These are phyloP conservation scores for Umimayanthus chanpuru DNA, from an alignment of 92 coral and sea anemone species.

Conservation along the genomic window DNA sequence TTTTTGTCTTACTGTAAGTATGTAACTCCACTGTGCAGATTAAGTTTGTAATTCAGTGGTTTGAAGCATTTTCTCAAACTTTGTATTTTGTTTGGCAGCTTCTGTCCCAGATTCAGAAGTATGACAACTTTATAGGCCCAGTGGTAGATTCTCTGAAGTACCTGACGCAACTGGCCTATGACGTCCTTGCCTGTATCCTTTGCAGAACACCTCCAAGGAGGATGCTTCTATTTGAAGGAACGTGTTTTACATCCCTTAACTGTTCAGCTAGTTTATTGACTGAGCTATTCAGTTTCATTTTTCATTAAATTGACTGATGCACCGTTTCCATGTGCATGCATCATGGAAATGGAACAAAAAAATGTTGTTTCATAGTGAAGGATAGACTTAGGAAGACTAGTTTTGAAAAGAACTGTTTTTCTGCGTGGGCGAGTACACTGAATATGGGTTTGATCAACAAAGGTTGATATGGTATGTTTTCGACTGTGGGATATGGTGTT, in stretches of 20 bases:
- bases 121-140: constrained; percentile 97
- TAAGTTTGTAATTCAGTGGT: not conserved
- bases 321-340: too few species aligned
- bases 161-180: constrained; percentile 96
- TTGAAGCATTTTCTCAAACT: not conserved
- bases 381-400: too few species aligned
- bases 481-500: too few species aligned
- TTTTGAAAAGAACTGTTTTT: too few species aligned
- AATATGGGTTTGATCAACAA: too few species aligned
- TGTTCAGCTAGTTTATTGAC: too few species aligned
- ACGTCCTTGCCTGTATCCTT: constrained; percentile 99
- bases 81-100: constrained; percentile 58
- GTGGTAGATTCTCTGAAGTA: constrained; percentile 97
- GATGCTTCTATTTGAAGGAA: not conserved
- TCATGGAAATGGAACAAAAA: too few species aligned
- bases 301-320: too few species aligned
- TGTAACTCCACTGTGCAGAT: not conserved
- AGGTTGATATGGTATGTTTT: too few species aligned
- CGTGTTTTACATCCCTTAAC: not conserved
- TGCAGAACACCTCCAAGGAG: not conserved
- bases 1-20: not conserved
- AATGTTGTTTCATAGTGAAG: too few species aligned
- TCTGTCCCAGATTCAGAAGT: constrained; percentile 96
- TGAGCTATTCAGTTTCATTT: too few species aligned
- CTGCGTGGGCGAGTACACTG: too few species aligned